Percentiles rank a stretch among this genome's conserved stretches.
Conservation (phyloP, 2,113 vertebrate species). For the Epinephelus fuscoguttatus region DNA sequence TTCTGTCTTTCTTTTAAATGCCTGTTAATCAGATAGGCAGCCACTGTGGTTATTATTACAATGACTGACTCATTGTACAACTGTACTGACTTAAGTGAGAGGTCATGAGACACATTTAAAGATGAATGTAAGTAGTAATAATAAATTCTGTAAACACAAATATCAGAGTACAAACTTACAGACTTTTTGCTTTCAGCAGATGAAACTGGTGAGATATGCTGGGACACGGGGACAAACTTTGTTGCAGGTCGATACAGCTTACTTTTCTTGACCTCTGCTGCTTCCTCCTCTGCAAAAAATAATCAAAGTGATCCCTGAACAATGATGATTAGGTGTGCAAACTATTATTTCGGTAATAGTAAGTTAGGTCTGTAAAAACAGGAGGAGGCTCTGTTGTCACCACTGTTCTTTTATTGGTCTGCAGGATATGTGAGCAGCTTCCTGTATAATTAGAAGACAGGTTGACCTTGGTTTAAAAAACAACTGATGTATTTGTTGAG, state of each 20-base stretch:
- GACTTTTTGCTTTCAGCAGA: slow-evolving; percentile 77
- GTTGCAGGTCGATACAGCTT: slow-evolving; percentile 84
- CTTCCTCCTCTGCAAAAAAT: slow-evolving; percentile 81
- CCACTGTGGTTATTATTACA: neutral
- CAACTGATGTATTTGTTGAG: neutral
- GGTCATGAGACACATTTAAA: neutral
- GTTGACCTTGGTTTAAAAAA: neutral
- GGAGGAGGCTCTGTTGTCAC: neutral
- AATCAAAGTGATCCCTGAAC: neutral
- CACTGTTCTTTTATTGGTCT: neutral
- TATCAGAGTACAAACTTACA: slow-evolving; percentile 74
- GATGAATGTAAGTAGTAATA: neutral
- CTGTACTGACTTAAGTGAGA: neutral
- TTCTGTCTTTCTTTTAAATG: slow-evolving; percentile 83
- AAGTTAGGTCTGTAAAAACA: slow-evolving; percentile 1
- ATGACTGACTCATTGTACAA: neutral
- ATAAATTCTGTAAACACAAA: neutral
- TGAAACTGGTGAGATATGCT: slow-evolving; percentile 66
- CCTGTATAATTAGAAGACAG: neutral
- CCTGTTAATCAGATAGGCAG: slow-evolving; percentile 62
- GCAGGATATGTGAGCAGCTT: slow-evolving; percentile 18
- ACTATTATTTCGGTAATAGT: neutral
- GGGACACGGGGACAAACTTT: slow-evolving; percentile 75
- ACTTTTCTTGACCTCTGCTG: slow-evolving; percentile 81
- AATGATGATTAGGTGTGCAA: neutral